phyloP scores from a whole-genome alignment of 1,140 invertebrate genomes.

The Meloidogyne chitwoodi region DNA sequence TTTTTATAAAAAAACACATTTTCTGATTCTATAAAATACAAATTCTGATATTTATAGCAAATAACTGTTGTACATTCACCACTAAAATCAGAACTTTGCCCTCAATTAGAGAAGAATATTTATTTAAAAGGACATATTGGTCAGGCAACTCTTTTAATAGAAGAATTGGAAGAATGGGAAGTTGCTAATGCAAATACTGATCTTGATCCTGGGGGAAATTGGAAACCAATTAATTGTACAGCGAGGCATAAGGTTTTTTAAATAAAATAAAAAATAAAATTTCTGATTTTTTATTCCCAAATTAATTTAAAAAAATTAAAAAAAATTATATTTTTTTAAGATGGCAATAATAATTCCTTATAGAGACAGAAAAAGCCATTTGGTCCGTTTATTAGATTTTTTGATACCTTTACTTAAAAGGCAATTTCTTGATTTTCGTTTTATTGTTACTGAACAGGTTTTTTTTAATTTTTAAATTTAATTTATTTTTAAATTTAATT shows the following conservation, averaged over 20 bases:
- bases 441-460: slow-evolving; percentile 60
- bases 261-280: neutral
- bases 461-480: neutral
- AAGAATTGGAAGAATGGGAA: slow-evolving; percentile 50
- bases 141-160: slow-evolving; percentile 49
- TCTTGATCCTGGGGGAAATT: slow-evolving; percentile 47
- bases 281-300: no score
- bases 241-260: slow-evolving; percentile 33
- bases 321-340: slow-evolving; percentile 8
- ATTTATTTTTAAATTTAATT: neutral
- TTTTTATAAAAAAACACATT: neutral
- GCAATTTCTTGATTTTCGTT: slow-evolving; percentile 66
- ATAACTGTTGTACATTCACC: neutral
- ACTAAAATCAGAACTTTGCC: slow-evolving; percentile 7
- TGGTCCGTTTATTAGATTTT: slow-evolving; percentile 68
- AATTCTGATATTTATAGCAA: neutral
- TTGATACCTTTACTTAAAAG: slow-evolving; percentile 82
- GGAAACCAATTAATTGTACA: slow-evolving; percentile 48
- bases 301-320: neutral
- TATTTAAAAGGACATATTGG: slow-evolving; percentile 26
- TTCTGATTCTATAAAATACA: neutral
- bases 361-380: slow-evolving; percentile 75
- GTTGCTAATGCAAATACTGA: slow-evolving; percentile 42
- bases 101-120: slow-evolving; percentile 30
- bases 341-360: slow-evolving; percentile 84